Evolutionary conservation across 2,888 invertebrate genomes (phyloP), one percentile per base, ranked within the genome.

Genomic region (Alloscopus bannaensis): DNA sequence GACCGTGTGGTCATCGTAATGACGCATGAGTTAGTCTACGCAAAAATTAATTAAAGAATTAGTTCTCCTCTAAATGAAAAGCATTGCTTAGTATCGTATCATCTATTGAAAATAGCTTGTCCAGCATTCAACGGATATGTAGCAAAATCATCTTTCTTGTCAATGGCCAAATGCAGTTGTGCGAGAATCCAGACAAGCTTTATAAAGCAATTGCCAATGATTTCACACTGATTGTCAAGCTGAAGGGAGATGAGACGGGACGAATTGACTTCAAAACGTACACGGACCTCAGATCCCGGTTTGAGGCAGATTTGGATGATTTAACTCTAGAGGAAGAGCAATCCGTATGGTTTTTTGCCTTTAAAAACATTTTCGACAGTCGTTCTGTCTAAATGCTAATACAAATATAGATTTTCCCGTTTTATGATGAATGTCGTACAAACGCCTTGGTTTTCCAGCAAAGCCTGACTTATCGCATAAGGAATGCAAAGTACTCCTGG

Each of bases 21-120:
- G 28, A 77, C 68, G 18, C 75, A 75, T 60, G 50, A 75, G 75
- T 75, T 22, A n/a, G n/a, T n/a, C n/a, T n/a, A n/a, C n/a, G n/a
- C n/a, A n/a, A n/a, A n/a, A n/a, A n/a, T n/a, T n/a, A n/a, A n/a
- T n/a, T n/a, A n/a, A n/a, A n/a, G n/a, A n/a, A n/a, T n/a, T n/a
- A n/a, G n/a, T n/a, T n/a, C n/a, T n/a, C n/a, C n/a, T n/a, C n/a
- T n/a, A n/a, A n/a, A n/a, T n/a, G n/a, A n/a, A n/a, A n/a, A n/a
- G n/a, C n/a, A n/a, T n/a, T n/a, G n/a, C n/a, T n/a, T n/a, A n/a
- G n/a, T n/a, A n/a, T n/a, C n/a, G n/a, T n/a, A n/a, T n/a, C n/a
- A n/a, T n/a, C n/a, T n/a, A n/a, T n/a, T n/a, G n/a, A n/a, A 1
- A 20, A 31, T 55, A 75, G 75, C 11, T 28, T 75, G 13, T 40